Conservation (phyloP, 2,113 vertebrate species). For the Labeo rohita region DNA sequence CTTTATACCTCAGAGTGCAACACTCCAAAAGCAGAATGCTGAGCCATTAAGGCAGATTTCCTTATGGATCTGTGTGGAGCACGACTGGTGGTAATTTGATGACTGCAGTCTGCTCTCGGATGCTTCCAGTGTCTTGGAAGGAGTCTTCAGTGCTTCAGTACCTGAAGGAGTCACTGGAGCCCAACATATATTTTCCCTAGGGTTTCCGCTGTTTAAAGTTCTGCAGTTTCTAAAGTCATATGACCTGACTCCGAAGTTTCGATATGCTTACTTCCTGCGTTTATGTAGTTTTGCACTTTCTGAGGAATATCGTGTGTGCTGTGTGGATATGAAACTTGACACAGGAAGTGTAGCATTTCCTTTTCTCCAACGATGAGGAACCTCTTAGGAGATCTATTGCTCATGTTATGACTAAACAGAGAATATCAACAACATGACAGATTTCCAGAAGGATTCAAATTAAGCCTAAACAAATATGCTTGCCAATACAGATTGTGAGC, state of each 20-base stretch:
- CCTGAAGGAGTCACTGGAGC: not conserved
- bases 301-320: not conserved
- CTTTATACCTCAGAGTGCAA: conserved; percentile 23
- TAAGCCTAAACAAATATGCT: not conserved
- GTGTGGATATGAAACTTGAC: conserved; percentile 15
- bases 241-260: conserved; percentile 14
- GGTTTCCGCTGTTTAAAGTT: not conserved
- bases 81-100: conserved; percentile 22
- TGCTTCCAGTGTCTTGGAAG: not conserved
- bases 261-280: conserved; percentile 5
- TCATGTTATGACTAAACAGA: not conserved
- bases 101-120: conserved; percentile 1
- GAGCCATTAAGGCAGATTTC: conserved; percentile 25
- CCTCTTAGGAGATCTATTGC: conserved; percentile 12
- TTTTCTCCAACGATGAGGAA: conserved; percentile 14
- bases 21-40: conserved; percentile 26
- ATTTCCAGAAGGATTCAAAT: not conserved
- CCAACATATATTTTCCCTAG: not conserved
- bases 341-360: conserved; percentile 30
- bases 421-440: not conserved
- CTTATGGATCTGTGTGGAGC: not conserved
- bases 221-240: conserved; percentile 7
- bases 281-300: conserved; percentile 2
- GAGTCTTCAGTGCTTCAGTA: conserved; percentile 5
- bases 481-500: too few relatives aligned